Evolutionary conservation across 2,888 invertebrate genomes (phyloP).

Genomic region (Heliconius cydno): DNA sequence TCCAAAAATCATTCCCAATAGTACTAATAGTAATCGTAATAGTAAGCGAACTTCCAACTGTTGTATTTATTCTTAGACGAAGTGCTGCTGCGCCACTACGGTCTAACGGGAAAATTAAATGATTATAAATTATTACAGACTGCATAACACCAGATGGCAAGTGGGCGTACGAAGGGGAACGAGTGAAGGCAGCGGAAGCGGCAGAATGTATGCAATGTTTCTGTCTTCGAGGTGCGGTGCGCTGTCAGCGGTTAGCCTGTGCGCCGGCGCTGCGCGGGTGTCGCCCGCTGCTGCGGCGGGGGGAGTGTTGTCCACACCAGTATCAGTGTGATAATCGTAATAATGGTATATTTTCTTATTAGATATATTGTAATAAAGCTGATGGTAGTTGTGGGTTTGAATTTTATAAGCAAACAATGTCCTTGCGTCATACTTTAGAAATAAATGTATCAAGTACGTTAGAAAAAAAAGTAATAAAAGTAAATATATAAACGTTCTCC

Average conservation of each 20-base stretch:
- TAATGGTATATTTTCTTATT: constrained; percentile 36
- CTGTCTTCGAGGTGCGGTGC: constrained; percentile 88
- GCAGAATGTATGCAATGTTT: constrained; percentile 90
- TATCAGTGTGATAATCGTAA: constrained; percentile 87
- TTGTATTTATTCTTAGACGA: not conserved
- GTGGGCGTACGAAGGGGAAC: constrained; percentile 88
- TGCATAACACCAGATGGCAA: constrained; percentile 84
- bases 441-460: not conserved
- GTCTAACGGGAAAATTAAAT: not conserved
- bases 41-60: too few relatives aligned
- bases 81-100: too few relatives aligned
- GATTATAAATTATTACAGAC: constrained; percentile 72
- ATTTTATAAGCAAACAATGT: not conserved
- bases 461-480: not conserved
- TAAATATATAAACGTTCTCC: not conserved
- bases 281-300: constrained; percentile 87
- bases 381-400: not conserved
- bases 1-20: too few relatives aligned
- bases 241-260: constrained; percentile 90
- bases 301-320: constrained; percentile 93
- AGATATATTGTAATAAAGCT: not conserved
- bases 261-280: constrained; percentile 90
- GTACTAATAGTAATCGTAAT: too few relatives aligned
- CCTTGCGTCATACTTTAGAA: not conserved
- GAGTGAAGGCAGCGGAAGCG: constrained; percentile 80